Evolutionary conservation across 2,888 invertebrate genomes (phyloP), one percentile per base, ranked within the genome.

Genomic region (Epicampocera succincta): DNA sequence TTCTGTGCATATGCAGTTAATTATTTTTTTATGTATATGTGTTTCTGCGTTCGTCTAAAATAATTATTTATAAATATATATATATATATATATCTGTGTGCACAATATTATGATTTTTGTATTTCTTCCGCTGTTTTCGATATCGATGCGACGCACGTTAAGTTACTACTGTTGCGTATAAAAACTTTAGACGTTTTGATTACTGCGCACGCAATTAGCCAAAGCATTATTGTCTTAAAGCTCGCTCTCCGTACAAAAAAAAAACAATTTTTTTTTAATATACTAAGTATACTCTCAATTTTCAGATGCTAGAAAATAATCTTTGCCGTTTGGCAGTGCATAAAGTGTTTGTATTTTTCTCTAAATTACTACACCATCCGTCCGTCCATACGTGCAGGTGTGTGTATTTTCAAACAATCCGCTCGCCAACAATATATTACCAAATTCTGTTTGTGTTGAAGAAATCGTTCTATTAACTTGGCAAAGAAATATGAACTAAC

Each of bases 161-260:
- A 66, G 40, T 83, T 75, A 80, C 83, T 83, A 78, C 73, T 68
- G 72, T 74, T 71, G 71, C 73, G 74, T 78, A 71, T 71, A 65
- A 40, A 77, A 73, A 60, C 48, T 63, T 54, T 66, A 25, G 17
- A 65, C 58, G 60, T 29, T 29, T 46, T 68, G 68, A 63, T 65
- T 33, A 63, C 68, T 81, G 72, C 48, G 61, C 73, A 77, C 46
- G 69, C 74, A 78, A 65, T 74, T 60, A 78, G 60, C 69, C 63
- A 75, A 69, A 56, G 12, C 40, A 42, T 11, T 33, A 1, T 60
- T 60, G 19, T n/a, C 58, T 76, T 12, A 60, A 60, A 69, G 68
- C 68, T 76, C 69, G 60, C 68, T 54, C 42, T 29, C 19, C 33
- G 19, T 8, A 25, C 5, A 17, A 58, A 46, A 13, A 13, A 46